phyloP scores from a whole-genome alignment of 1,140 invertebrate genomes.

The Leptopilina clavipes region DNA sequence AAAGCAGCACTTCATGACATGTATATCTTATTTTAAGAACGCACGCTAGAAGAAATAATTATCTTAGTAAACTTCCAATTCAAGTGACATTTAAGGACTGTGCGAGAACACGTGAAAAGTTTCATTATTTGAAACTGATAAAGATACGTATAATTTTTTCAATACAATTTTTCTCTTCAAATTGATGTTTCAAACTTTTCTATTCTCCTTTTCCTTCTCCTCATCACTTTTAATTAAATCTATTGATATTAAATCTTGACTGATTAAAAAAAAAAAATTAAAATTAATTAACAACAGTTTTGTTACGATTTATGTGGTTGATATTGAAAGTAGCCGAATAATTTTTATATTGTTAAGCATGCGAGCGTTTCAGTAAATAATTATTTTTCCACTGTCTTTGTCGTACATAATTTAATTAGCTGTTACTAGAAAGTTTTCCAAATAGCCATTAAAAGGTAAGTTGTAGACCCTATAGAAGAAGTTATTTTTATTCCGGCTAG shows the following conservation, averaged over 20 bases:
- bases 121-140: not conserved
- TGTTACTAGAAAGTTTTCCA: slow-evolving; percentile 2
- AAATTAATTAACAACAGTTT: not conserved
- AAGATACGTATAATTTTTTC: slow-evolving; percentile 20
- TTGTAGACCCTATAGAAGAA: not conserved
- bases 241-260: too few species aligned
- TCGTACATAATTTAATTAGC: not conserved
- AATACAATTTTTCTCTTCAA: not conserved
- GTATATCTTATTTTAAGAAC: slow-evolving; percentile 6
- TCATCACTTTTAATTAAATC: not conserved
- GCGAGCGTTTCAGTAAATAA: not conserved
- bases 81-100: slow-evolving; percentile 13
- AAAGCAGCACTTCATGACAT: slow-evolving; percentile 29
- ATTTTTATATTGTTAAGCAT: not conserved
- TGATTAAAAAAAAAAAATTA: too few species aligned
- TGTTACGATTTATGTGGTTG: slow-evolving; percentile 14
- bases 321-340: slow-evolving; percentile 1
- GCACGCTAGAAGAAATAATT: slow-evolving; percentile 31
- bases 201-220: not conserved
- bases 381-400: not conserved
- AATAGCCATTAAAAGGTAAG: not conserved
- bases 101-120: not conserved
- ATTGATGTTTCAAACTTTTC: not conserved
- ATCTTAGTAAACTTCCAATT: slow-evolving; percentile 14
- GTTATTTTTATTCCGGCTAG: too few species aligned